Conservation (phyloP, 2,113 vertebrate species). For the Laticauda laticaudata region DNA sequence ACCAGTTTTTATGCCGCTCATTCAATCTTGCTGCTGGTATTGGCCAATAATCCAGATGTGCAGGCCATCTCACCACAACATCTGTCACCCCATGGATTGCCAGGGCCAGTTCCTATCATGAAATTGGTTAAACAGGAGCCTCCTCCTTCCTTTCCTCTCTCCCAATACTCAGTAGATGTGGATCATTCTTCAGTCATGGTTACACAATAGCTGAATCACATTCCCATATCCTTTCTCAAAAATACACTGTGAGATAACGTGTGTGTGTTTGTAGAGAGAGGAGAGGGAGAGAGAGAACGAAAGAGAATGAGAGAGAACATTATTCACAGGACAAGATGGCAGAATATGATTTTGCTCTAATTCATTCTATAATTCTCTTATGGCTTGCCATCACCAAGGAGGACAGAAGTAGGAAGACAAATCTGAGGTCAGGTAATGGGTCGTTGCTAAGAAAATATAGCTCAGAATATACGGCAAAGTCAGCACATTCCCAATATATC, state of each 20-base stretch:
- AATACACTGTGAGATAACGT: not conserved
- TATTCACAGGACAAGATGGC: not conserved
- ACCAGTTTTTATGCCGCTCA: not conserved
- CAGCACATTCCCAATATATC: not conserved
- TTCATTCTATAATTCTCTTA: not conserved
- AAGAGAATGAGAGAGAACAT: not conserved
- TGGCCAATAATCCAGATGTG: not conserved
- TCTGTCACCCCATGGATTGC: not conserved
- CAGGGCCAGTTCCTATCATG: not conserved
- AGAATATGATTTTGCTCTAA: not conserved
- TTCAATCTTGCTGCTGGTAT: not conserved
- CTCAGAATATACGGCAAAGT: not conserved
- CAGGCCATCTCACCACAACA: fast-evolving
- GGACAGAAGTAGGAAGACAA: not conserved
- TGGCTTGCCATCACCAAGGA: not conserved
- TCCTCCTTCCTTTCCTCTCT: not conserved
- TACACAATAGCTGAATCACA: not conserved
- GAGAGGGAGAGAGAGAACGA: no score
- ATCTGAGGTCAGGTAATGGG: not conserved
- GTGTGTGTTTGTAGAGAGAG: no score
- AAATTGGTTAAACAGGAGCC: not conserved
- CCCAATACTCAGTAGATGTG: not conserved
- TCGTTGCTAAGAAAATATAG: not conserved
- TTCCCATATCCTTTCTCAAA: not conserved
- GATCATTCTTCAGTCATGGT: not conserved